Conservation (phyloP, 1,140 invertebrate genomes). For the Andrena cerasifolii region DNA sequence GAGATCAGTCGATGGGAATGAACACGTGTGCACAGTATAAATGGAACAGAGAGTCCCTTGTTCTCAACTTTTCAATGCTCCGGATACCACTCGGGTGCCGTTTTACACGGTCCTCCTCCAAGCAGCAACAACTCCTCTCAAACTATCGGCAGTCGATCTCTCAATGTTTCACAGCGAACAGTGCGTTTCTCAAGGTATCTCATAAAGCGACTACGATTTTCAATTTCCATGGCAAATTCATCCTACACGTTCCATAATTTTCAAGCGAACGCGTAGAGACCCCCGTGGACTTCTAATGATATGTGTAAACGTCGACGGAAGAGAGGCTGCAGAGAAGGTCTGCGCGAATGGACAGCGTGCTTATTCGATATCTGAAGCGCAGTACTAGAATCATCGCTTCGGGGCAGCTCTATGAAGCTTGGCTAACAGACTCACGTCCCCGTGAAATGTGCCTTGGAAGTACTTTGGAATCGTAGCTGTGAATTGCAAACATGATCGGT, state of each 20-base stretch:
- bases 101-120: conserved; percentile 33
- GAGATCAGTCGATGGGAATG: conserved; percentile 33
- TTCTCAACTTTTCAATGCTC: conserved; percentile 54
- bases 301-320: conserved; percentile 43
- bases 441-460: background rate
- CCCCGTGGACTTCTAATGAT: conserved; percentile 1
- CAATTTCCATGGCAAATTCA: background rate
- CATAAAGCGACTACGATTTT: background rate
- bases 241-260: background rate
- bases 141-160: conserved; percentile 16
- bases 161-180: background rate
- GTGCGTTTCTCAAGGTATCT: background rate
- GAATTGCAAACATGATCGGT: conserved; percentile 20
- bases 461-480: background rate
- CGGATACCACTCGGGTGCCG: conserved; percentile 5
- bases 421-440: background rate
- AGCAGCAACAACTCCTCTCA: conserved; percentile 33
- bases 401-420: background rate
- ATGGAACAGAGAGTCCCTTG: conserved; percentile 70
- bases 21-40: conserved; percentile 47
- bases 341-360: background rate
- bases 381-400: background rate
- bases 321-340: background rate
- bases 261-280: background rate
- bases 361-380: background rate